Conservation (phyloP, 2,113 vertebrate species). For the Ceyx melanurus region DNA sequence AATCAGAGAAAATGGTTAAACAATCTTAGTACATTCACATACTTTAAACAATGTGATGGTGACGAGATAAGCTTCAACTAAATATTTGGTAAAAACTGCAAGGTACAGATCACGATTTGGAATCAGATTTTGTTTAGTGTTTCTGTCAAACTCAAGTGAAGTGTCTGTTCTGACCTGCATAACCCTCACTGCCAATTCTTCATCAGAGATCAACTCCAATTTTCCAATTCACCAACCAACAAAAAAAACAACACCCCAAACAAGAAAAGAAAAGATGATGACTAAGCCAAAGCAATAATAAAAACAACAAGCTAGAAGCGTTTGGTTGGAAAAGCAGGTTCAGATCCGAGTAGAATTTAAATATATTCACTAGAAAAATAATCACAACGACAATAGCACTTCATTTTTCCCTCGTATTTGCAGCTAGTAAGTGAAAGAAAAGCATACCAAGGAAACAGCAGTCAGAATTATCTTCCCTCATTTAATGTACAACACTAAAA, state of each 20-base stretch:
- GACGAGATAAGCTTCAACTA: background rate
- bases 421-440: background rate
- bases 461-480: background rate
- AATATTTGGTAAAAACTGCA: background rate
- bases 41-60: background rate
- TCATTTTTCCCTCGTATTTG: background rate
- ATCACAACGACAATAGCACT: background rate
- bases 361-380: background rate
- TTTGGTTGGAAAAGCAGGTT: background rate
- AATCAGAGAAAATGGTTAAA: background rate
- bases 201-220: background rate
- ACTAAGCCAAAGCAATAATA: background rate
- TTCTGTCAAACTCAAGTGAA: background rate
- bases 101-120: background rate
- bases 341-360: background rate
- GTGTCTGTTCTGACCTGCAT: background rate
- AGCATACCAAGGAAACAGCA: background rate
- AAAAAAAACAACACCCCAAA: background rate
- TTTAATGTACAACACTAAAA: background rate
- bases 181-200: background rate
- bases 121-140: background rate
- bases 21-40: background rate
- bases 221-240: background rate
- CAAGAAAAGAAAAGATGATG: background rate
- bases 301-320: accelerated